Base-by-base conservation (phyloP, 2,113 vertebrate species). In the Phyllostomus hastatus region DNA sequence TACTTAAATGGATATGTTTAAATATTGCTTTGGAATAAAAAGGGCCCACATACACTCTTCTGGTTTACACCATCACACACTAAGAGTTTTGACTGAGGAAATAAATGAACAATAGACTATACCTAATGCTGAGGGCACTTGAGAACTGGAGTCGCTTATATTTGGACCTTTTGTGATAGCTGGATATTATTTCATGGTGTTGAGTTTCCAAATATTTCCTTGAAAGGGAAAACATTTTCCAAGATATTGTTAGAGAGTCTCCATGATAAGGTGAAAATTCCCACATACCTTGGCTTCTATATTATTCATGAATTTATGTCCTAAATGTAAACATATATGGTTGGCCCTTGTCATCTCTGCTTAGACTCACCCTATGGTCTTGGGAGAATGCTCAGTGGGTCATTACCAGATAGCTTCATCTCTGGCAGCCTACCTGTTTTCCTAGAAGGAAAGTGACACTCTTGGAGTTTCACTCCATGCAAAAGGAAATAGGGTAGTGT, bases 401-500 rank as follows among this genome's bases (percentile, higher is more conserved):
- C 84, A 38, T 16, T 87, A 72, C 46, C 80, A 94, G 41, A 81
- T 52, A 61, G 64, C 43, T 91, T 89, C 35, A 64, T 82, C 70
- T 84, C 78, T 94, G 73, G 31, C 64, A 91, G 35, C 35, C 2
- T 6, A 50, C 52, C 46, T 89, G 17, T 88, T 94, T 96, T 92
- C 80, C 61, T 92, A 73, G 80, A 92, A 73, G 16, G 78, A 92
- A 91, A 69, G 24, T 81, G 48, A 94, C 8, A 70, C 20, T 67
- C 54, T 35, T 88, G 64, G 88, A 35, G 50, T 92, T 96, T 94
- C 38, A 85, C 16, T 72, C 15, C 64, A 20, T 92, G 59, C 46
- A 73, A 67, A 85, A 95, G 52, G 5, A 86, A 83, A 92, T 52
- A 92, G 22, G 52, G 76, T 94, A 70, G 35, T 90, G 38, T 90